phyloP scores from a whole-genome alignment of 2,113 vertebrate genomes.

The Microcebus murinus region DNA sequence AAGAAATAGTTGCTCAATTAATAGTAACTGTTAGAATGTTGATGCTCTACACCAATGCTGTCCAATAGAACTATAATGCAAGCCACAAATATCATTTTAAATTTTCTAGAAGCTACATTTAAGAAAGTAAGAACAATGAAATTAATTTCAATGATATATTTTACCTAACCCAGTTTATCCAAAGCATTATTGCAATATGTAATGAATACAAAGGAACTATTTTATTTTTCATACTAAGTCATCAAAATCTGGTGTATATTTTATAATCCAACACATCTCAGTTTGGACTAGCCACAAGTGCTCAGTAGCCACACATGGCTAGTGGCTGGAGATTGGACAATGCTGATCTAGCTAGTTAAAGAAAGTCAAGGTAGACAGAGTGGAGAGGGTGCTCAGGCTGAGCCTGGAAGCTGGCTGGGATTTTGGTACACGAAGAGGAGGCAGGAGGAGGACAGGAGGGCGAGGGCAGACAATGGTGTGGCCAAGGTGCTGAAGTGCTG shows the following conservation, averaged over 20 bases:
- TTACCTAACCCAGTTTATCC: neutral
- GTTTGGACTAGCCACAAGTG: neutral
- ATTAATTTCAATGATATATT: neutral
- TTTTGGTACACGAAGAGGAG: neutral
- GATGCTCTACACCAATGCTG: neutral
- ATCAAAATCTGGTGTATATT: neutral
- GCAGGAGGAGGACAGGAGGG: neutral
- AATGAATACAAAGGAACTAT: neutral
- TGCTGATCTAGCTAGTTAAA: neutral
- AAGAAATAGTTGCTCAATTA: conserved; percentile 18
- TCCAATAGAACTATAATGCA: neutral
- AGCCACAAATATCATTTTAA: neutral
- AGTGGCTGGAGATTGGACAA: neutral
- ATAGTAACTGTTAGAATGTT: neutral
- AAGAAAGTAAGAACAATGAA: neutral
- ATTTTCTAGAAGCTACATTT: neutral
- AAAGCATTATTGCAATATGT: neutral
- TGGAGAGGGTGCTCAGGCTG: neutral
- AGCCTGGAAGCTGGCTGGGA: neutral
- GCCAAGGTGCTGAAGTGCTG: neutral
- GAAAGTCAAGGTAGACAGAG: neutral
- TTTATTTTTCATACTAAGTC: conserved; percentile 25
- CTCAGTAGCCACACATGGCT: neutral
- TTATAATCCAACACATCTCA: neutral
- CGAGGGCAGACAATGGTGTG: neutral